Conservation (phyloP, 2,113 vertebrate genomes). For the Symphodus melops region DNA sequence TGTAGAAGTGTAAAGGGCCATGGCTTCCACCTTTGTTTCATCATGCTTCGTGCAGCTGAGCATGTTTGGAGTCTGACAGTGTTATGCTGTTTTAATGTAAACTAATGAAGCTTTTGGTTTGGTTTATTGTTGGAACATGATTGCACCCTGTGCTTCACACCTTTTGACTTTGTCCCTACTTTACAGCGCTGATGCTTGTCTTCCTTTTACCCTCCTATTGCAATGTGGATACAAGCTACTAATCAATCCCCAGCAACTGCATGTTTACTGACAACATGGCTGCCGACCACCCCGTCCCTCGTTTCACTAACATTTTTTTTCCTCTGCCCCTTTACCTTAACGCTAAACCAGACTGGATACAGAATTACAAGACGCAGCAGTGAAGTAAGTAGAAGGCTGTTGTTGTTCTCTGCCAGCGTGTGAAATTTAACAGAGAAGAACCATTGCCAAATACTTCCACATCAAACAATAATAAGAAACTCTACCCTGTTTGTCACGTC, state of each 20-base stretch:
- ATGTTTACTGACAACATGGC: slow-evolving; percentile 38
- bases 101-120: background rate
- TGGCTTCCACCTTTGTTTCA: background rate
- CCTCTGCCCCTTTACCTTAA: slow-evolving; percentile 59
- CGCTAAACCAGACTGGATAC: slow-evolving; percentile 91
- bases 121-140: background rate
- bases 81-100: background rate
- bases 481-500: too few species aligned
- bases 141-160: background rate
- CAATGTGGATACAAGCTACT: slow-evolving; percentile 21
- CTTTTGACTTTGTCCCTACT: slow-evolving; percentile 11
- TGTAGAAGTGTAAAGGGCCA: background rate
- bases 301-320: slow-evolving; percentile 49
- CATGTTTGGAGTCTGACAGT: background rate
- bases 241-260: slow-evolving; percentile 53
- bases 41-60: background rate
- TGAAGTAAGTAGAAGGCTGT: slow-evolving; percentile 86
- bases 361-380: slow-evolving; percentile 88
- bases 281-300: background rate
- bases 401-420: slow-evolving; percentile 2
- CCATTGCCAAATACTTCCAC: background rate
- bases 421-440: background rate
- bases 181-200: slow-evolving; percentile 20
- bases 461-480: too few species aligned
- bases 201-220: slow-evolving; percentile 1